Evolutionary conservation across 1,140 invertebrate genomes (phyloP).

Genomic region (Harpegnathos saltator): DNA sequence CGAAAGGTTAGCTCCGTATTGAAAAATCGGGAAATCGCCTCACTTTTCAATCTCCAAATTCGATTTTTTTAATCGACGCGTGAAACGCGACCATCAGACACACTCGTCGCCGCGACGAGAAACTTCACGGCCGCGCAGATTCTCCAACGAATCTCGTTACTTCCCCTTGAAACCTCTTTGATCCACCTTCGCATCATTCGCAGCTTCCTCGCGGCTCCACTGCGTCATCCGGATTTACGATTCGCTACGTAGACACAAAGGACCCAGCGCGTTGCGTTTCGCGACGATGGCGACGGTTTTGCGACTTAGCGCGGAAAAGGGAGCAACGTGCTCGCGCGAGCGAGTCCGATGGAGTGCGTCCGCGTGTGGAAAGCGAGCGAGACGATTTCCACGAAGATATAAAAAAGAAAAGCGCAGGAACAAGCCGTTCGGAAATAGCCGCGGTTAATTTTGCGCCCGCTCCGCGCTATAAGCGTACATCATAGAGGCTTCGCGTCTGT

Average conservation of each 20-base stretch:
- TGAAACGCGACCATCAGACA: too few relatives aligned
- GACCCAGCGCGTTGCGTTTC: neutral
- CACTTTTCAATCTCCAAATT: too few relatives aligned
- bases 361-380: constrained; percentile 51
- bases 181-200: neutral
- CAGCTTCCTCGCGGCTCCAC: neutral
- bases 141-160: too few relatives aligned
- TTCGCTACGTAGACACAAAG: neutral
- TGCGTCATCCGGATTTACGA: constrained; percentile 3
- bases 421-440: constrained; percentile 73
- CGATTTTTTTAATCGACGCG: too few relatives aligned
- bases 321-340: neutral
- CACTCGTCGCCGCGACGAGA: too few relatives aligned
- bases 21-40: too few relatives aligned
- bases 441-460: constrained; percentile 76
- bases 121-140: too few relatives aligned
- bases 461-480: constrained; percentile 76
- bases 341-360: constrained; percentile 39
- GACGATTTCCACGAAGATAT: constrained; percentile 61
- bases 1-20: too few relatives aligned
- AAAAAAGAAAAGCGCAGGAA: constrained; percentile 73
- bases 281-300: neutral
- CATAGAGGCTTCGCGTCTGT: constrained; percentile 76
- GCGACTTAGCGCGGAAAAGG: constrained; percentile 32
- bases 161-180: too few relatives aligned